phyloP scores from a whole-genome alignment of 2,888 invertebrate species.

The Anorthoa munda region DNA sequence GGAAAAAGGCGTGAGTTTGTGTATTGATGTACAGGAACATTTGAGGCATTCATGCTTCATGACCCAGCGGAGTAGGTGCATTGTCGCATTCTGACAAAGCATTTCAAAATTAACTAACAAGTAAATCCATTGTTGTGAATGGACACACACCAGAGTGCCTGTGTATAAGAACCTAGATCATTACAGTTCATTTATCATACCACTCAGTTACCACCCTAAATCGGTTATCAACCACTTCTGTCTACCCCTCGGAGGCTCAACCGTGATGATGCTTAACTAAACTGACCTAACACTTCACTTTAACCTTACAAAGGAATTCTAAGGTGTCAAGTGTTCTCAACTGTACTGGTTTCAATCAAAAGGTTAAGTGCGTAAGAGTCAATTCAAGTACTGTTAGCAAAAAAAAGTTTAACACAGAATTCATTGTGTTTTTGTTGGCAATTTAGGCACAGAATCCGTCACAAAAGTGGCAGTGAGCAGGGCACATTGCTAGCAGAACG shows the following conservation, averaged over 20 bases:
- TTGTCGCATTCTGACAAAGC: too few relatives aligned
- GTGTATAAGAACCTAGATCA: background rate
- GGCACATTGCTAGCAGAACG: too few relatives aligned
- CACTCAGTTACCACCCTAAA: background rate
- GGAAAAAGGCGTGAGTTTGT: too few relatives aligned
- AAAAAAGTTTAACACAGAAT: background rate
- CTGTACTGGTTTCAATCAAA: conserved; percentile 38
- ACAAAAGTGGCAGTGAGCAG: too few relatives aligned
- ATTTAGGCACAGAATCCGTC: background rate
- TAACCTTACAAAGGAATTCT: conserved; percentile 48
- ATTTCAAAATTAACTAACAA: too few relatives aligned
- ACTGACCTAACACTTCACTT: conserved; percentile 38
- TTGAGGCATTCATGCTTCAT: too few relatives aligned
- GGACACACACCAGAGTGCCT: background rate
- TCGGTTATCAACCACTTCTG: conserved; percentile 16
- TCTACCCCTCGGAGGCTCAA: background rate
- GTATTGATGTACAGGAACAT: too few relatives aligned
- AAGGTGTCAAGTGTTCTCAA: conserved; percentile 39
- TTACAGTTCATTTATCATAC: conserved; percentile 4
- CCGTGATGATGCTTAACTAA: conserved; percentile 33
- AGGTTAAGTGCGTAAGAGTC: conserved; percentile 54
- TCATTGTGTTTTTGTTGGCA: background rate
- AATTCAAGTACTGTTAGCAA: conserved; percentile 27
- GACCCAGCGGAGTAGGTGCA: too few relatives aligned
- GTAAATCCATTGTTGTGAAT: background rate